Conservation (phyloP, 2,888 invertebrate species). For the Eupsilia transversa region DNA sequence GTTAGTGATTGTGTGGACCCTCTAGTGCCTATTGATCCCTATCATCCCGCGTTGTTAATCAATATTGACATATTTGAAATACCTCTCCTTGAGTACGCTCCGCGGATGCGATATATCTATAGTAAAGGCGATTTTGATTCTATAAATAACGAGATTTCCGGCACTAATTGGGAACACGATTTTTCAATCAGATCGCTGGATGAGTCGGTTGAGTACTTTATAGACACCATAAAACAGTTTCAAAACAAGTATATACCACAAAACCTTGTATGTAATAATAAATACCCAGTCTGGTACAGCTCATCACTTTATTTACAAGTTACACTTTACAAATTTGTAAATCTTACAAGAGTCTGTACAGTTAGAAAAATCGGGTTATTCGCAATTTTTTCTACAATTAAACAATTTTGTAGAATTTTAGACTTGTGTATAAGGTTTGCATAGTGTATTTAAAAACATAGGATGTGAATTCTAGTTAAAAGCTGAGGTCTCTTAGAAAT, state of each 20-base stretch:
- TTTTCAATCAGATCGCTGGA: conserved; percentile 7
- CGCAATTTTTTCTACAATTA: too few relatives aligned
- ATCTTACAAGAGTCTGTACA: too few relatives aligned
- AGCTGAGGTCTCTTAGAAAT: neutral
- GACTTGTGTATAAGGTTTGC: too few relatives aligned
- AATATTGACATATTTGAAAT: too few relatives aligned
- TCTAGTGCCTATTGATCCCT: conserved; percentile 21
- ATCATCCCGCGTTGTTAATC: conserved; percentile 6
- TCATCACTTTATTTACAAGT: too few relatives aligned
- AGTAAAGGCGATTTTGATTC: conserved; percentile 27
- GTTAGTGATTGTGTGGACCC: conserved; percentile 5
- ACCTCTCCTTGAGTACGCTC: neutral
- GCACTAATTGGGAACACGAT: too few relatives aligned
- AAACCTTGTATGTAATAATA: neutral
- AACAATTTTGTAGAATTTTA: too few relatives aligned
- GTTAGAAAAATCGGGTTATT: too few relatives aligned
- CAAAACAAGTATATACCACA: neutral
- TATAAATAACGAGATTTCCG: neutral
- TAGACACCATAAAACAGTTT: neutral
- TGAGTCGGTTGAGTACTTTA: conserved; percentile 28
- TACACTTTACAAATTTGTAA: too few relatives aligned
- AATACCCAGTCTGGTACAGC: neutral
- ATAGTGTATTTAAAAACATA: neutral
- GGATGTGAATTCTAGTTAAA: neutral
- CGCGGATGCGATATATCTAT: neutral